A percentile compares a stretch with the other conserved stretches of the same genome.
Conservation (phyloP, 2,797 vertebrate genomes). For the Rhincodon typus region DNA sequence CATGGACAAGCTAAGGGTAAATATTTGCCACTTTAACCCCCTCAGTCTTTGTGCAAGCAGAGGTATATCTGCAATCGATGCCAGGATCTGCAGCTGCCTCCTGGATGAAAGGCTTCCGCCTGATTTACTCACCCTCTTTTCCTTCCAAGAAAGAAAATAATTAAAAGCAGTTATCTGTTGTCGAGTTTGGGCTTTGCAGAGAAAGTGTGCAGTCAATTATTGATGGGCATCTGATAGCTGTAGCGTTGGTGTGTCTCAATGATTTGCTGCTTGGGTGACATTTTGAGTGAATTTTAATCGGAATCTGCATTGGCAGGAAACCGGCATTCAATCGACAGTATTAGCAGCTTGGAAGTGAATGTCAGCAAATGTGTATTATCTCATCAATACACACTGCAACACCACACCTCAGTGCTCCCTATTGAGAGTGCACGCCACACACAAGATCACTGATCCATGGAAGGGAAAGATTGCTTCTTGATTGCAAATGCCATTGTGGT, state of each 20-base stretch:
- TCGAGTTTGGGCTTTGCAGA: background rate
- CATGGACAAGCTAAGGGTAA: background rate
- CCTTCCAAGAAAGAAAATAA: background rate
- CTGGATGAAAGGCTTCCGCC: conserved; percentile 1
- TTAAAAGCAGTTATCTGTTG: background rate
- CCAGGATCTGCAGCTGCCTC: background rate
- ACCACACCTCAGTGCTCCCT: conserved; percentile 5
- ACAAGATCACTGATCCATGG: background rate
- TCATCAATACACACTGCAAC: background rate
- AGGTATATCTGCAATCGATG: background rate
- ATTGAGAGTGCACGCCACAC: background rate
- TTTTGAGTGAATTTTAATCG: conserved; percentile 33
- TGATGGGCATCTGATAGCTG: background rate
- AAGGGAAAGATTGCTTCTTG: conserved; percentile 5
- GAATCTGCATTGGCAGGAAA: conserved; percentile 7
- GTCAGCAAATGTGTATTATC: background rate
- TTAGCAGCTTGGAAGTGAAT: background rate
- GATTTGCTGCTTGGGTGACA: conserved; percentile 4
- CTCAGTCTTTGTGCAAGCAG: background rate
- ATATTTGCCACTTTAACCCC: conserved; percentile 15
- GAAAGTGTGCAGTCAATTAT: background rate
- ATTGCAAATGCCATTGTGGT: background rate
- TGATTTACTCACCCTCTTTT: background rate
- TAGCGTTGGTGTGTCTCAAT: background rate
- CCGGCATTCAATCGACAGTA: background rate